Conservation (phyloP, 2,797 vertebrate genomes). For the Eulemur coronatus region DNA sequence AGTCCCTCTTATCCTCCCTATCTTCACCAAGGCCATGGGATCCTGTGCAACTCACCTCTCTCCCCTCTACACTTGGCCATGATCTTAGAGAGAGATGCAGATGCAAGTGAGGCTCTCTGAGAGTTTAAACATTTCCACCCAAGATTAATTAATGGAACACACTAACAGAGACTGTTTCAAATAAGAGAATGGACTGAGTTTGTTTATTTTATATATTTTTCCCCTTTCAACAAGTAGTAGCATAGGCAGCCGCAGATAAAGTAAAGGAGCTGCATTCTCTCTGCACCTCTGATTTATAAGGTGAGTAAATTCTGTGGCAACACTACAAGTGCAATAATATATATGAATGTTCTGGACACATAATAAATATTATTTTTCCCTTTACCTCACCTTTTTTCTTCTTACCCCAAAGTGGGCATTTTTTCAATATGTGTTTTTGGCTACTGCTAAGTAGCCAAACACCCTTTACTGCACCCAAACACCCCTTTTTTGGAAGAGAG, state of each 20-base stretch:
- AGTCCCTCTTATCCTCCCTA: not conserved
- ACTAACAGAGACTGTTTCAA: conserved; percentile 36
- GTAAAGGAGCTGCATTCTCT: conserved; percentile 17
- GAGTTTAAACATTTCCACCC: not conserved
- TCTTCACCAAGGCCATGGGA: not conserved
- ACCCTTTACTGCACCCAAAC: not conserved
- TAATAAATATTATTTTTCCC: conserved; percentile 59
- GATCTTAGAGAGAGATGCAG: not conserved
- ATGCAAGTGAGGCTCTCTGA: not conserved
- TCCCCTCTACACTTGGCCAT: not conserved
- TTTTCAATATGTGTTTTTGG: not conserved
- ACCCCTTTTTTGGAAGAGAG: not conserved
- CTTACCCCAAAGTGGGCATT: conserved; percentile 27
- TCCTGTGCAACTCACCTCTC: not conserved
- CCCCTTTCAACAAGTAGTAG: not conserved
- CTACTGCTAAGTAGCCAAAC: not conserved
- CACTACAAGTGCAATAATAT: not conserved
- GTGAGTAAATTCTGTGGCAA: conserved; percentile 9
- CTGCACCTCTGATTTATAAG: conserved; percentile 41
- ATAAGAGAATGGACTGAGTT: not conserved
- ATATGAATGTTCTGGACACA: not conserved
- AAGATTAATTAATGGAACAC: not conserved
- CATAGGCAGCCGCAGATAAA: conserved; percentile 1
- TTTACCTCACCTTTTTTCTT: not conserved
- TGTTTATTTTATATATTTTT: not conserved